Base-by-base conservation (phyloP, 2,888 invertebrate species). In the Synanthedon formicaeformis region DNA sequence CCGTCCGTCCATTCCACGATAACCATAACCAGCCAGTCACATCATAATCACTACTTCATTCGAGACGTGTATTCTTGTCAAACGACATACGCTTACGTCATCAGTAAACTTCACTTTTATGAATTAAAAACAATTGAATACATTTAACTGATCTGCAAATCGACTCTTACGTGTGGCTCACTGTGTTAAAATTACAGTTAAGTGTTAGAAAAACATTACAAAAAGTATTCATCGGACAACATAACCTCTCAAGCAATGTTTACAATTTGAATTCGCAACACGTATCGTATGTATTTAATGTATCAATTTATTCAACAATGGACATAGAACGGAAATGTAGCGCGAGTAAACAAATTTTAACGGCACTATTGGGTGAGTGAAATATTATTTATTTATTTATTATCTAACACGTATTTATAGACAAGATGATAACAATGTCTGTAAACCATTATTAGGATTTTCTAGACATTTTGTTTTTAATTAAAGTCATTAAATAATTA, bases 291-390 rank as follows among this genome's bases (percentile, higher is more conserved):
- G n/a, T 23, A 4, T 1, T 10, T 6, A 49, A 4, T 18, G 18
- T 16, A 49, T 48, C 2, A 34, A 34, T 8, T 34, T 34, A 34
- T 34, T 34, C 52, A 50, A 64, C 59, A 45, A 78, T 78, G 79
- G 69, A 78, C 52, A 55, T 56, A 54, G 60, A 62, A 52, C 56
- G 53, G 60, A 65, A 63, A 60, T 67, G 66, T 53, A 73, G 63
- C 56, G 69, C 77, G 6, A 58, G 60, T 23, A 69, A 63, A 50
- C 81, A 81, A 62, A 71, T 81, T 58, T 58, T 78, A 12, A 78
- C 81, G 8, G 78, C 81, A 48, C 58, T 81, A 13, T 59, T 71
- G n/a, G 81, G 81, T 81, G 57, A 73, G 75, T 67, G 51, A 51
- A 41, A 57, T 53, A 51, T 57, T 50, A 48, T 34, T 57, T 41